phyloP scores from a whole-genome alignment of 2,113 vertebrate genomes.

The Phalacrocorax carbo region DNA sequence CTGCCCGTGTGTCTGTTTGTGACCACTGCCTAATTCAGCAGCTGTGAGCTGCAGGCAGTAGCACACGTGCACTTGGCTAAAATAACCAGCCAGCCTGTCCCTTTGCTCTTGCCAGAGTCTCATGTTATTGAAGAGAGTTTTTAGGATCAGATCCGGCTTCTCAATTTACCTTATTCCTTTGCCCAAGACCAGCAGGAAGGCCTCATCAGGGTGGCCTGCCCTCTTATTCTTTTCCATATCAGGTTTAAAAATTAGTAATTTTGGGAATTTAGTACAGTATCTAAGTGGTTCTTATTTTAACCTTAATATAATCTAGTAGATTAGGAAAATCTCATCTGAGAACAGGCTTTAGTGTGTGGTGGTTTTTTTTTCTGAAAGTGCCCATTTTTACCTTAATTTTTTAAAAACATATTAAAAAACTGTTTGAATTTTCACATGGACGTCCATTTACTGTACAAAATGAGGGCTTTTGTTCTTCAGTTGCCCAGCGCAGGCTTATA shows the following conservation, averaged over 20 bases:
- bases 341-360: background rate
- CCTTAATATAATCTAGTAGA: background rate
- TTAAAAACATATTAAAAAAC: background rate
- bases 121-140: conserved; percentile 13
- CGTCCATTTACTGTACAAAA: background rate
- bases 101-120: conserved; percentile 42
- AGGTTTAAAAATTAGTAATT: background rate
- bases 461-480: background rate
- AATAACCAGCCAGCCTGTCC: conserved; percentile 36
- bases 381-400: background rate
- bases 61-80: conserved; percentile 60
- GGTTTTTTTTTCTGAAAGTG: background rate
- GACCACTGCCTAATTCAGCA: conserved; percentile 29
- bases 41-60: conserved; percentile 55
- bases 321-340: background rate
- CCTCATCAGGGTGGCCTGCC: background rate
- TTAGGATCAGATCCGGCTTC: conserved; percentile 12
- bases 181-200: conserved; percentile 1
- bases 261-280: background rate
- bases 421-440: accelerated
- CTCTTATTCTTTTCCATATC: background rate
- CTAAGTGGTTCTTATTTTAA: background rate
- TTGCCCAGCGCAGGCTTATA: background rate
- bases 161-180: conserved; percentile 37
- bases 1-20: background rate